Evolutionary conservation across 2,888 invertebrate genomes (phyloP).

Genomic region (Listrodromus nycthemerus): DNA sequence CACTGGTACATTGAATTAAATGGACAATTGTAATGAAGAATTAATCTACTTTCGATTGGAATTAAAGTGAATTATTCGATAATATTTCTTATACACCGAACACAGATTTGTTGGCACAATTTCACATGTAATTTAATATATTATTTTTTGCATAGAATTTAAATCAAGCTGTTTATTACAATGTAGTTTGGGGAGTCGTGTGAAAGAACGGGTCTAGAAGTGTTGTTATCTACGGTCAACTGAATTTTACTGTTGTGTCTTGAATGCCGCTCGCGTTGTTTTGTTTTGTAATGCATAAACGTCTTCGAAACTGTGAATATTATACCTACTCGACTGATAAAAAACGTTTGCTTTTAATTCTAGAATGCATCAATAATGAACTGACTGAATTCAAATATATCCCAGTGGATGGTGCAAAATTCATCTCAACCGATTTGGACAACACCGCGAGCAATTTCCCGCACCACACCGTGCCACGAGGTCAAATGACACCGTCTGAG

Average conservation of each 20-base stretch:
- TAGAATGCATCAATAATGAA: slow-evolving; percentile 67
- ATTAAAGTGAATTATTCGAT: too few relatives aligned
- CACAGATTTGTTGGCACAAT: too few relatives aligned
- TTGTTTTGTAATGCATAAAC: background rate
- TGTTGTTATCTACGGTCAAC: too few relatives aligned
- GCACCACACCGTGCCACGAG: slow-evolving; percentile 21
- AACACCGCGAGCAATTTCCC: slow-evolving; percentile 1
- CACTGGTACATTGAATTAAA: too few relatives aligned
- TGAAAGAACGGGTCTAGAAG: too few relatives aligned
- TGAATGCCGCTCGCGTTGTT: background rate
- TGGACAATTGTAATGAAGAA: too few relatives aligned
- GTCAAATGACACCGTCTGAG: slow-evolving; percentile 67
- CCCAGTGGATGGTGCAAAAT: slow-evolving; percentile 63
- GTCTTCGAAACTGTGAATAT: background rate
- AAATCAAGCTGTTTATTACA: too few relatives aligned
- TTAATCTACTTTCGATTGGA: too few relatives aligned
- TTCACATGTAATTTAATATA: too few relatives aligned
- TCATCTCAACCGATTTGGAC: slow-evolving; percentile 45
- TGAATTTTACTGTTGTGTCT: background rate
- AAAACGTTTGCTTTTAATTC: slow-evolving; percentile 58
- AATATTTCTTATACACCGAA: too few relatives aligned
- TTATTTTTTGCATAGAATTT: too few relatives aligned
- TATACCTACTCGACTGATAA: background rate
- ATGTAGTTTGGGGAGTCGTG: too few relatives aligned
- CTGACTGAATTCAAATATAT: slow-evolving; percentile 63